These are phyloP conservation scores for Keiferia lycopersicella DNA, from an alignment of 2,888 invertebrate species.

Conservation along the genomic window DNA sequence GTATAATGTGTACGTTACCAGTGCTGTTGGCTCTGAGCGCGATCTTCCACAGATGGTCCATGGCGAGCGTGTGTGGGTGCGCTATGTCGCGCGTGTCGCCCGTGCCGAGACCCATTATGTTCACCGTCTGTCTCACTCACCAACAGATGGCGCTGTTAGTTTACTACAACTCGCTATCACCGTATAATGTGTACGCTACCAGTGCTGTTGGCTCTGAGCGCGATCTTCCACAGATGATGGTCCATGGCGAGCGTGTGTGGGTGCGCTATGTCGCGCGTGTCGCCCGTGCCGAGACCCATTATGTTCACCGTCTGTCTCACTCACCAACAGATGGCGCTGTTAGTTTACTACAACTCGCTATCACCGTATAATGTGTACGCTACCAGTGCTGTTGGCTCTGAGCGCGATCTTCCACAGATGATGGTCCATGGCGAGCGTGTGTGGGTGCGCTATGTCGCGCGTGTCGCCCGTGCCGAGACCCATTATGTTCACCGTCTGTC, in stretches of 20 bases:
- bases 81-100: slow-evolving; percentile 76
- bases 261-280: slow-evolving; percentile 72
- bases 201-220: slow-evolving; percentile 93
- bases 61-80: slow-evolving; percentile 86
- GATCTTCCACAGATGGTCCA: slow-evolving; percentile 97
- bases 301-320: too few species aligned
- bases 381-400: slow-evolving; percentile 92
- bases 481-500: too few species aligned
- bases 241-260: slow-evolving; percentile 91
- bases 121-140: too few species aligned
- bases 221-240: slow-evolving; percentile 96
- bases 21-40: slow-evolving; percentile 94
- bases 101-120: slow-evolving; percentile 74
- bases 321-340: too few species aligned
- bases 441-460: slow-evolving; percentile 69
- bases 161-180: too few species aligned
- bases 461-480: slow-evolving; percentile 83
- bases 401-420: slow-evolving; percentile 96
- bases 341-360: too few species aligned
- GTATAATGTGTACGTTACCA: too few species aligned
- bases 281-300: slow-evolving; percentile 81
- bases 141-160: too few species aligned
- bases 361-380: too few species aligned
- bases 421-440: slow-evolving; percentile 94
- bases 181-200: slow-evolving; percentile 66